Evolutionary conservation across 2,113 vertebrate species (phyloP), one percentile per base, ranked within the genome.

Genomic region (Ahaetulla prasina): DNA sequence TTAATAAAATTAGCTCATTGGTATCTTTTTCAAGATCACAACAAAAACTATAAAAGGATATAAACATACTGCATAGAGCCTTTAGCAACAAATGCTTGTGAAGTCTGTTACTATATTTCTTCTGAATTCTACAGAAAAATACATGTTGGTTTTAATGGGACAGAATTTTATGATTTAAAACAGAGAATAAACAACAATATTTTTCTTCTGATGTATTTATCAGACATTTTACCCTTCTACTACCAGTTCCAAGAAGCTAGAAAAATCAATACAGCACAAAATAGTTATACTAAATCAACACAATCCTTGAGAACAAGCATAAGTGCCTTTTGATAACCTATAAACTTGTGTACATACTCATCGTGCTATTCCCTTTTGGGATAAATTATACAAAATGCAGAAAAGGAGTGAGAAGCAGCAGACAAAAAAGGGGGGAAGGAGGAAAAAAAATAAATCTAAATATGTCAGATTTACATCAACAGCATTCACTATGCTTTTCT

Each of bases 1-100:
- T 60, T 60, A 60, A 68, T 92, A 14, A 94, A 92, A 74, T 90
- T 3, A 27, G 92, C 90, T 95, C 0, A 91, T 89, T 57, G 90
- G 16, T 93, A 39, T 88, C 18, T 88, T 85, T 25, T n/a, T 84
- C 74, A 86, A 92, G 89, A 50, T 45, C 90, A 9, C 80, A 53
- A 47, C 60, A 93, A 93, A 3, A 93, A 90, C 90, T 20, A 30
- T 90, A 68, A 7, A 92, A 52, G 7, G 10, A 55, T 68, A 27
- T 10, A 92, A 87, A 92, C 52, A 30, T 12, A 18, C 12, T 27
- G 12, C 55, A 10, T 30, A 63, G 9, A 39, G 3, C 0, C 35
- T 45, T 50, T 91, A 16, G 23, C 30, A 50, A 52, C 30, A 53
- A 54, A 63, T 30, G 9, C 4, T 74, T 1, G 45, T 8, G 2